Percentiles rank a stretch among this genome's conserved stretches.
phyloP scores from a whole-genome alignment of 1,140 invertebrate genomes.

The Aphaenogaster rudis region DNA sequence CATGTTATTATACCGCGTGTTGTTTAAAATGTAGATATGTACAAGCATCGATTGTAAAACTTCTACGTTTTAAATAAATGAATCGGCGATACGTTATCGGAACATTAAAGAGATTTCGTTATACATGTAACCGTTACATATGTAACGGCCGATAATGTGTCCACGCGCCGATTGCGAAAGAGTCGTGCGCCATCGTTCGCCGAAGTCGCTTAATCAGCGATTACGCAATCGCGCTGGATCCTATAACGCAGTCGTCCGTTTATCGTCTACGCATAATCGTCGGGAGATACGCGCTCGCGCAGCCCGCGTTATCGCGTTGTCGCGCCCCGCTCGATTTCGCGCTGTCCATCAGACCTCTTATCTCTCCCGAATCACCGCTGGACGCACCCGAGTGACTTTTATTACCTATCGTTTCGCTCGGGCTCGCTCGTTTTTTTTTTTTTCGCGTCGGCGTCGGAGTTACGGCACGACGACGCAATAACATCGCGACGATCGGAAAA shows the following conservation, averaged over 20 bases:
- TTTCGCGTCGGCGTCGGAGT: slow-evolving; percentile 42
- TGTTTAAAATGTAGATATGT: neutral
- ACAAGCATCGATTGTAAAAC: neutral
- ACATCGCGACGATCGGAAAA: slow-evolving; percentile 3
- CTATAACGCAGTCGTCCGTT: slow-evolving; percentile 49
- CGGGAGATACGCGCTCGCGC: slow-evolving; percentile 42
- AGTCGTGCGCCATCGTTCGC: neutral
- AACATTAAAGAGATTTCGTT: slow-evolving; percentile 2
- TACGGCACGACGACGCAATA: slow-evolving; percentile 38
- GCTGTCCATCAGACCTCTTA: slow-evolving; percentile 70
- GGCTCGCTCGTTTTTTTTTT: slow-evolving; percentile 21
- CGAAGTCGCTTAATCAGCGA: slow-evolving; percentile 63
- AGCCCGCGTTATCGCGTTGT: slow-evolving; percentile 58
- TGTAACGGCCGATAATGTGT: slow-evolving; percentile 9
- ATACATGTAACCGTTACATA: slow-evolving; percentile 4
- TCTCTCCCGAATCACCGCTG: slow-evolving; percentile 72
- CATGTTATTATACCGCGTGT: neutral
- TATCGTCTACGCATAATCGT: slow-evolving; percentile 69
- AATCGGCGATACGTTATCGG: neutral
- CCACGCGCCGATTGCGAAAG: slow-evolving; percentile 5
- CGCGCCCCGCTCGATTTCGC: slow-evolving; percentile 49
- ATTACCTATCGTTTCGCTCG: slow-evolving; percentile 67
- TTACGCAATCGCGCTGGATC: slow-evolving; percentile 58
- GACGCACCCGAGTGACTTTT: slow-evolving; percentile 70
- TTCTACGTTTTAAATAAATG: neutral